phyloP scores from a whole-genome alignment of 2,797 vertebrate species.

The Cygnus olor region DNA sequence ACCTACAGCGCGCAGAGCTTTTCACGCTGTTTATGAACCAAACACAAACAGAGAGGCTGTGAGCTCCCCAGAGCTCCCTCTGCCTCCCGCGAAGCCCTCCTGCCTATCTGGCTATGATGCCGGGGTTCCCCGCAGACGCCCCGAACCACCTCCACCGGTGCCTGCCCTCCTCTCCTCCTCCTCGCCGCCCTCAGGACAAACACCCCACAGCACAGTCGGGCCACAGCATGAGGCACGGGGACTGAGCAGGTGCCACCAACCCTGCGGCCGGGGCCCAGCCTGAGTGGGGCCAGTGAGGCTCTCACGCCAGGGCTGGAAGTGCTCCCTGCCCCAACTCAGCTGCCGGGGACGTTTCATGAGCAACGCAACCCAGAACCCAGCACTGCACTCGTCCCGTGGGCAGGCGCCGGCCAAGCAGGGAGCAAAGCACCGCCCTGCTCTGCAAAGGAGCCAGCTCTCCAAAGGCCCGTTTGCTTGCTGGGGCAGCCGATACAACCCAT shows the following conservation, averaged over 20 bases:
- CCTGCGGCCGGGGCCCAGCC: neutral
- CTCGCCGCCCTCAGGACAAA: neutral
- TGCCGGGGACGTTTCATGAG: neutral
- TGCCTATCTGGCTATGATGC: neutral
- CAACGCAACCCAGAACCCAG: neutral
- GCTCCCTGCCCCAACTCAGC: fast-evolving
- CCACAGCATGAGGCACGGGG: neutral
- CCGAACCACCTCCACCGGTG: neutral
- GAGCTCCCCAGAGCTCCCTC: conserved; percentile 19
- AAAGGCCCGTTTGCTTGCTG: neutral
- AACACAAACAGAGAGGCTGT: conserved; percentile 46
- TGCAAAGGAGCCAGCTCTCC: neutral
- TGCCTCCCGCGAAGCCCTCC: neutral
- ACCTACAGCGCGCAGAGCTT: conserved; percentile 47
- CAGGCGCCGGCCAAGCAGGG: neutral
- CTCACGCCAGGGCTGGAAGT: neutral
- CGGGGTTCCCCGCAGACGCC: neutral
- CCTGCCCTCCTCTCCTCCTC: neutral
- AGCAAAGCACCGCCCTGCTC: neutral
- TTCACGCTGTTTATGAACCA: conserved; percentile 26
- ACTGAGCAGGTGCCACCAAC: neutral
- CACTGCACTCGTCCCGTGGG: fast-evolving
- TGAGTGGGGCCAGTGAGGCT: neutral
- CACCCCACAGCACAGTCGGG: neutral
- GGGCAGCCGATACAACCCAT: neutral